Percentiles rank a stretch among this genome's conserved stretches.
phyloP scores from a whole-genome alignment of 1,140 invertebrate species.

The Orussus abietinus region DNA sequence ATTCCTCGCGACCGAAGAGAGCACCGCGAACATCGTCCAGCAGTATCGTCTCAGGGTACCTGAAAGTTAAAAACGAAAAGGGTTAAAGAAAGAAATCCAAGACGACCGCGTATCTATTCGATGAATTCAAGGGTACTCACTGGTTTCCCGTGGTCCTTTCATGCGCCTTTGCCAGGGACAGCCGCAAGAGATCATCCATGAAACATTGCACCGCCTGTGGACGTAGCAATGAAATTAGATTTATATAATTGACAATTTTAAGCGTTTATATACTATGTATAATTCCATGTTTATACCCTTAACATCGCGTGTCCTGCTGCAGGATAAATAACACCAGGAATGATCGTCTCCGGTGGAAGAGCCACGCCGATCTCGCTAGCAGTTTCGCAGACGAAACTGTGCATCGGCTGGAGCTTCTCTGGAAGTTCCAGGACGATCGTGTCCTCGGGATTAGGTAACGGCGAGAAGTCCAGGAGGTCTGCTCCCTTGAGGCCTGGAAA shows the following conservation, averaged over 20 bases:
- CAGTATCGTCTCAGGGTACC: slow-evolving; percentile 25
- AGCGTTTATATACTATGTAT: not conserved
- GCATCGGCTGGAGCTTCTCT: slow-evolving; percentile 22
- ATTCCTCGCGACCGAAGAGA: slow-evolving; percentile 39
- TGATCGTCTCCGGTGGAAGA: slow-evolving; percentile 37
- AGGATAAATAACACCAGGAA: slow-evolving; percentile 33
- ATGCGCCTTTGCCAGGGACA: slow-evolving; percentile 37
- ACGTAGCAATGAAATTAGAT: slow-evolving; percentile 2
- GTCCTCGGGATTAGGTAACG: slow-evolving; percentile 9
- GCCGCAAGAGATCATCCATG: slow-evolving; percentile 36
- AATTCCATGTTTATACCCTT: slow-evolving; percentile 21
- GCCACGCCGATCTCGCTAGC: slow-evolving; percentile 37
- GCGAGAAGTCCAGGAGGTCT: no score
- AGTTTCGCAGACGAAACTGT: slow-evolving; percentile 36
- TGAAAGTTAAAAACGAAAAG: slow-evolving; percentile 26
- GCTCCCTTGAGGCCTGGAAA: no score
- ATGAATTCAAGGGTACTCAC: slow-evolving; percentile 23
- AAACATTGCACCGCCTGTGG: slow-evolving; percentile 40
- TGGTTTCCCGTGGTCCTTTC: slow-evolving; percentile 30
- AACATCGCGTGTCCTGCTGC: slow-evolving; percentile 36
- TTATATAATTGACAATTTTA: slow-evolving; percentile 10
- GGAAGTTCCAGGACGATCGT: slow-evolving; percentile 30
- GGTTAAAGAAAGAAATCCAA: no score
- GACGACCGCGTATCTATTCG: no score
- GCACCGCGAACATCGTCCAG: slow-evolving; percentile 39